Base-by-base conservation (phyloP, 2,888 invertebrate genomes). In the Acholoe squamosa region DNA sequence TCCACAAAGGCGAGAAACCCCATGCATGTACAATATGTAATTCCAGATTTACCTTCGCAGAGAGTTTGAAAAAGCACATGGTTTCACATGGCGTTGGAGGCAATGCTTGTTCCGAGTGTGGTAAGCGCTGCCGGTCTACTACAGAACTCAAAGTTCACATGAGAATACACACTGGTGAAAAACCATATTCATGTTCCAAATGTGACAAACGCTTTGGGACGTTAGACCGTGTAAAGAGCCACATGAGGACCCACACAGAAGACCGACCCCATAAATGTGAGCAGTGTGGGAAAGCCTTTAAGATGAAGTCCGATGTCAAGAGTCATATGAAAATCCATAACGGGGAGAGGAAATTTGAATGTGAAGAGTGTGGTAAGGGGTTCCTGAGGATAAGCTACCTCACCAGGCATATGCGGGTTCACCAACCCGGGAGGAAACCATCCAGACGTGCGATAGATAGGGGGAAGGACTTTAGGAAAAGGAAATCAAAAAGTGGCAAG, bases 1-100 rank as follows among this genome's bases (percentile, higher is more conserved):
- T 67, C 25, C 89, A 89, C 67, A 67, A 61, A 12, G 89, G 34
- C n/a, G 89, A 89, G 67, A 67, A 67, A 34, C 89, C 89, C 12
- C 33, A 33, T 33, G 43, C 22, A 33, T 80, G 80, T 80, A 16
- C 3, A 0, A 19, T n/a, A 7, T 80, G 80, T n/a, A n/a, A 43
- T 25, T 12, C 52, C 5, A 54, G 88, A 7, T 80, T 80, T 43
- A 33, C 16, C 31, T 28, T 25, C n/a, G 14, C 25, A 14, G n/a
- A 16, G 14, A 43, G 16, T 43, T 12, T 84, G 1, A 84, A 84
- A 22, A 28, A 14, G 28, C 84, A 84, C 51, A n/a, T 84, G 33
- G 19, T 22, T 0, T 33, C 84, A 22, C 84, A 84, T 31, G 76
- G 76, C 3, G 76, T 25, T 3, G 25, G 31, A 28, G n/a, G n/a